Evolutionary conservation across 2,113 vertebrate genomes (phyloP), one percentile per base, ranked within the genome.

Genomic region (Otolemur garnettii): DNA sequence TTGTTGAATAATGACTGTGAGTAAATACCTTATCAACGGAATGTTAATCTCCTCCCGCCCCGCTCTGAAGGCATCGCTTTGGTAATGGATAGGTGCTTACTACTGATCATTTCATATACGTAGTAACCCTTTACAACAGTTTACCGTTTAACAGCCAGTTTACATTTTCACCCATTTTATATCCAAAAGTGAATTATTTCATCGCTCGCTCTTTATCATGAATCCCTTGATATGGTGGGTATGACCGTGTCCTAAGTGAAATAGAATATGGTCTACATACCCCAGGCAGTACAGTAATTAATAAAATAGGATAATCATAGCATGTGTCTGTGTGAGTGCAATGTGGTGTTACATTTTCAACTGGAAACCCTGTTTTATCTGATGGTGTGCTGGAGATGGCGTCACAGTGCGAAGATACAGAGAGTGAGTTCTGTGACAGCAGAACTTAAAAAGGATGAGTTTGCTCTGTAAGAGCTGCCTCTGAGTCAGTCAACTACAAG

Each of bases 1-100:
- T 87, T 97, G 69, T n/a, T 97, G 96, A 98, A 96, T 92, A 96
- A 98, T 96, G 95, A 71, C 80, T 80, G 90, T 68, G 95, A 94
- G 97, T 97, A 98, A 98, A 97, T 97, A 98, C 66, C 74, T 72
- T 78, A 94, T 92, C 87, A 81, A 89, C 17, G 28, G 83, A 96
- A 96, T 97, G 95, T 97, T 97, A 98, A 98, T 97, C 78, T 94
- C n/a, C 64, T 95, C 69, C 72, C 94, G 59, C 72, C 97, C 55
- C 84, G 78, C 71, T 90, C 97, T 57, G 57, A 89, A 97, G 92
- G 0, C 1, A 94, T 18, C 38, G 2, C 2, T 1, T 6, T 12
- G 30, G 71, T 72, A 95, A 95, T 88, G 89, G 93, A 93, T 93
- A 98, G 62, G 87, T 92, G 90, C 62, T 97, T 94, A 92, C 72